Percentiles rank a stretch among this genome's conserved stretches.
These are phyloP conservation scores for Brenthis daphne DNA, from an alignment of 2,888 invertebrate genomes.

Conservation along the genomic window DNA sequence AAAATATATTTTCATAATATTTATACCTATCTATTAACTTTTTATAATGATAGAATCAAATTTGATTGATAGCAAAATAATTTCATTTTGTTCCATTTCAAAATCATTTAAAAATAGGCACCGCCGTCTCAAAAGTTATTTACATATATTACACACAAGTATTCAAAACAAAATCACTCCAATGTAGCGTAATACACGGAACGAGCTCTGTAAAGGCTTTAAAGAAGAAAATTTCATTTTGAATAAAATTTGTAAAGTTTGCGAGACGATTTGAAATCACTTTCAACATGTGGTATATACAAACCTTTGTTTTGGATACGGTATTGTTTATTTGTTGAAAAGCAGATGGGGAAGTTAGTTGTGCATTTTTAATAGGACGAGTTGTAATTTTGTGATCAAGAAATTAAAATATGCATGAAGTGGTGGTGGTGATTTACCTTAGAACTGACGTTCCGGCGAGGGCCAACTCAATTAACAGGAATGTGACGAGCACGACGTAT, in stretches of 20 bases:
- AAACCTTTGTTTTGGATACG: slow-evolving; percentile 35
- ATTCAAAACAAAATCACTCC: slow-evolving; percentile 30
- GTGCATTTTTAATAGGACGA: slow-evolving; percentile 8
- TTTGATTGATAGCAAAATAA: not conserved
- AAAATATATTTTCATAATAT: no score
- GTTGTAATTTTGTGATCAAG: not conserved
- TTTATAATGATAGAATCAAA: no score
- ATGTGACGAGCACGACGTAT: slow-evolving; percentile 90
- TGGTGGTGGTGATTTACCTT: slow-evolving; percentile 48
- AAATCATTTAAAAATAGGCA: slow-evolving; percentile 24
- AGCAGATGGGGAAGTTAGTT: slow-evolving; percentile 5
- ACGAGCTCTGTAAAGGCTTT: slow-evolving; percentile 21
- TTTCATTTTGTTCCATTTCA: slow-evolving; percentile 12
- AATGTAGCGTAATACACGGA: slow-evolving; percentile 9
- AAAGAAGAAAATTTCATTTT: slow-evolving; percentile 25
- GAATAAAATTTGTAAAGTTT: slow-evolving; percentile 32
- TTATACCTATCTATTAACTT: no score
- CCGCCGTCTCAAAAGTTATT: slow-evolving; percentile 27
- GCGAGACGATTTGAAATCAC: slow-evolving; percentile 44
- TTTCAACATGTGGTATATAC: slow-evolving; percentile 46
- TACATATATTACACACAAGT: slow-evolving; percentile 23
- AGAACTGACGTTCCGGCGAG: slow-evolving; percentile 75
- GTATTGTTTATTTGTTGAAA: slow-evolving; percentile 3
- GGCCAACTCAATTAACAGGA: slow-evolving; percentile 87
- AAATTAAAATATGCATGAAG: not conserved